Base-by-base conservation (phyloP, 2,113 vertebrate genomes). In the Phocoena sinus region DNA sequence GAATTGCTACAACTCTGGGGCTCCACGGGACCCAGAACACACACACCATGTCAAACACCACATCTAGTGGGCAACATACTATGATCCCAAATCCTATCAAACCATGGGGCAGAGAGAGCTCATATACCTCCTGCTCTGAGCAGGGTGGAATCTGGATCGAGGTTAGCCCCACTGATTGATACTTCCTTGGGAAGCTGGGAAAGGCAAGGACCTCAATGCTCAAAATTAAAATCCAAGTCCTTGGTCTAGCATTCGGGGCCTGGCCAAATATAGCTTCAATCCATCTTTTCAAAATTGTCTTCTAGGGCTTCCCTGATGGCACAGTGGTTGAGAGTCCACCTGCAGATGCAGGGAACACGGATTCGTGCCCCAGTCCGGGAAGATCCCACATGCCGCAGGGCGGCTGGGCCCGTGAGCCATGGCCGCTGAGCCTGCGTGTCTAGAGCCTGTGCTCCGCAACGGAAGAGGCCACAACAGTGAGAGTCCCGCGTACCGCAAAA, bases 221-320 rank as follows among this genome's bases (percentile, higher is more conserved):
- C 58, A 17, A 5, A 84, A 47, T 12, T 25, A 15, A 79, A 65
- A 17, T 80, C 8, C 9, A 79, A 73, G 31, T 5, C 53, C 68
- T 5, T 23, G 31, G 2, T 58, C 7, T 65, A 91, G 63, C 58
- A 74, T 80, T 70, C 5, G 6, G 1, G 63, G 21, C 25, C 28
- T 89, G 33, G n/a, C 0, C 17, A 71, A 80, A 58, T 21, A 10
- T 62, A 9, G 21, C 31, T 95, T 91, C 77, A 62, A 10, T 21
- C 20, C 25, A 44, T 65, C 20, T 44, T 85, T 76, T 47, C n/a
- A n/a, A 84, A 93, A 85, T 63, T 80, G 21, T 28, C 28, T 91
- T 79, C 0, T 36, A 20, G 47, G 47, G 47, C 47, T 50, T 50
- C 12, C 47, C 47, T 13, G 47, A 12, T 50, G 47, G 47, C 1